These are phyloP conservation scores for Heteromurus nitidus DNA, from an alignment of 2,888 invertebrate genomes.

Conservation along the genomic window DNA sequence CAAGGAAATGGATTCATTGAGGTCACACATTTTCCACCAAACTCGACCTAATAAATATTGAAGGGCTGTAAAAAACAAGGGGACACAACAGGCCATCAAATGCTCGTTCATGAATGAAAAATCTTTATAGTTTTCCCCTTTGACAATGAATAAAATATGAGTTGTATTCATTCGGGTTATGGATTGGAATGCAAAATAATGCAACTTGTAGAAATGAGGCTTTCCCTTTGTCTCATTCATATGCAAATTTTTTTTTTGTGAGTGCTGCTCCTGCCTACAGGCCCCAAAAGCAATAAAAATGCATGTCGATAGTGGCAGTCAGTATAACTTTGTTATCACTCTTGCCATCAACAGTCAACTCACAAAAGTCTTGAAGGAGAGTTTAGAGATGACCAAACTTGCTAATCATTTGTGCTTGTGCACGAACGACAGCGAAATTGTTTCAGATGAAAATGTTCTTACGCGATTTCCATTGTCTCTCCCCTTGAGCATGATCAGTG, in stretches of 20 bases:
- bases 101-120: not conserved
- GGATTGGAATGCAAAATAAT: slow-evolving; percentile 19
- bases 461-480: slow-evolving; percentile 48
- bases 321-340: slow-evolving; percentile 37
- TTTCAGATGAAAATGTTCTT: too few relatives aligned
- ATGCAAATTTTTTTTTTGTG: slow-evolving; percentile 50
- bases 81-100: not conserved
- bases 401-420: slow-evolving; percentile 19
- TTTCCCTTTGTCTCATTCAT: slow-evolving; percentile 56
- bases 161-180: too few relatives aligned
- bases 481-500: too few relatives aligned
- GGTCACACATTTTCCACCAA: slow-evolving; percentile 53
- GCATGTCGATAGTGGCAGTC: slow-evolving; percentile 9
- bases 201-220: not conserved
- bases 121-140: too few relatives aligned
- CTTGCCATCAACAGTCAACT: slow-evolving; percentile 23
- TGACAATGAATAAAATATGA: too few relatives aligned
- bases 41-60: slow-evolving; percentile 59
- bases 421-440: not conserved
- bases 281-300: slow-evolving; percentile 27
- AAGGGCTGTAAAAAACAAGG: slow-evolving; percentile 48
- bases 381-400: slow-evolving; percentile 32
- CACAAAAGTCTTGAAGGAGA: not conserved
- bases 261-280: slow-evolving; percentile 55
- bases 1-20: slow-evolving; percentile 51